phyloP scores from a whole-genome alignment of 2,888 invertebrate species.

The Thymelicus acteon region DNA sequence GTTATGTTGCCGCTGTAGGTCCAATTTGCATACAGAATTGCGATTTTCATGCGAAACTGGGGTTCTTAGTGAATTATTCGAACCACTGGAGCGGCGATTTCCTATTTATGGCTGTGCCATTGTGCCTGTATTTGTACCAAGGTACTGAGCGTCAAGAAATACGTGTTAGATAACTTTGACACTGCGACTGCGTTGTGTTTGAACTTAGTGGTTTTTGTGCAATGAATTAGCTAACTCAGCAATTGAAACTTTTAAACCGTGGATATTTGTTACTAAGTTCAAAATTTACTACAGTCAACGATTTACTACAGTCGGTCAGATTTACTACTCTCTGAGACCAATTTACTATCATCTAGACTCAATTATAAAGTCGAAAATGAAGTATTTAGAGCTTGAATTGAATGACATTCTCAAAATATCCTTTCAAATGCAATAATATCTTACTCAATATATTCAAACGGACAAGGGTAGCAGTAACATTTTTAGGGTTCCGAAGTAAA shows the following conservation, averaged over 20 bases:
- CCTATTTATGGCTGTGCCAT: slow-evolving; percentile 76
- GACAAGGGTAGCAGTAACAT: no score
- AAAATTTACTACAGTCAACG: no score
- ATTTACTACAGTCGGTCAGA: no score
- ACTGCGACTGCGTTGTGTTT: slow-evolving; percentile 39
- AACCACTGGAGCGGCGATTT: slow-evolving; percentile 80
- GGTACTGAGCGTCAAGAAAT: slow-evolving; percentile 72
- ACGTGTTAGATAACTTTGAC: slow-evolving; percentile 60
- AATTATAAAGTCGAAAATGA: no score
- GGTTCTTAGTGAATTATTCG: slow-evolving; percentile 77
- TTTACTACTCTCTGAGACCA: no score
- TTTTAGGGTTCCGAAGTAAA: no score
- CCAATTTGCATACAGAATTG: slow-evolving; percentile 79
- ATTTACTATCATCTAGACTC: no score
- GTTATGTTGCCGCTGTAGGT: slow-evolving; percentile 59
- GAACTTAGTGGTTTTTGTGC: slow-evolving; percentile 24
- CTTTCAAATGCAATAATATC: no score
- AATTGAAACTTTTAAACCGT: neutral
- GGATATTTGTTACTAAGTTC: no score
- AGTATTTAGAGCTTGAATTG: no score
- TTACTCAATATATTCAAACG: no score
- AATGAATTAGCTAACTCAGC: neutral
- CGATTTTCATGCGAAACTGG: slow-evolving; percentile 79
- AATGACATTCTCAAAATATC: no score
- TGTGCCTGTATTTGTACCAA: slow-evolving; percentile 77